These are phyloP conservation scores for Bathynomus jamesi DNA, from an alignment of 1,140 invertebrate genomes.

Conservation along the genomic window DNA sequence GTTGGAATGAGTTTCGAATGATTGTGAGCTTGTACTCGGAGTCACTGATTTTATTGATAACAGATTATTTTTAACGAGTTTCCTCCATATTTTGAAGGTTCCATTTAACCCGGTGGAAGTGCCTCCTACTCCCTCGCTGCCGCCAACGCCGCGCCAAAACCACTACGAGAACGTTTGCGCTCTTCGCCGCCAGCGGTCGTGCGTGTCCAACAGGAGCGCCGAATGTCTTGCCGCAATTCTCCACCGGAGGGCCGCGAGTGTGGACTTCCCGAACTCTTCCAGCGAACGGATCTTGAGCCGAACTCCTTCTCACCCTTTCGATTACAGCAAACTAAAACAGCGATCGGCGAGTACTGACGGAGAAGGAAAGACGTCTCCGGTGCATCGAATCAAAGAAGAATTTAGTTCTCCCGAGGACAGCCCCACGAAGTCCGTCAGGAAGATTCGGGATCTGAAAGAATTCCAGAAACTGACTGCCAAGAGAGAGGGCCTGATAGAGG, in stretches of 20 bases:
- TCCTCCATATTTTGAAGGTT: no score
- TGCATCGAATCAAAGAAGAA: slow-evolving; percentile 21
- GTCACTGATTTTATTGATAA: no score
- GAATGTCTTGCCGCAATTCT: slow-evolving; percentile 27
- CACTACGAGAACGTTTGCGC: slow-evolving; percentile 34
- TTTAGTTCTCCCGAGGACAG: slow-evolving; percentile 21
- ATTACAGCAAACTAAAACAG: no score
- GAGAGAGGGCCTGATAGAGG: slow-evolving; percentile 19
- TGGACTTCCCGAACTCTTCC: slow-evolving; percentile 4
- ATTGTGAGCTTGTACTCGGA: no score
- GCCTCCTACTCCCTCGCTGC: slow-evolving; percentile 4
- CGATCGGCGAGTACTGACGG: background rate
- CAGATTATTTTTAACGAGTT: no score
- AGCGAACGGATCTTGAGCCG: background rate
- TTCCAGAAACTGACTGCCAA: slow-evolving; percentile 37
- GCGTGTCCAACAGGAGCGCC: slow-evolving; percentile 28
- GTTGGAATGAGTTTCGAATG: no score
- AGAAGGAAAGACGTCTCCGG: background rate
- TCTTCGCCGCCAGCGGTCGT: slow-evolving; percentile 27
- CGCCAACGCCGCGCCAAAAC: slow-evolving; percentile 23
- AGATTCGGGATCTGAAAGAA: slow-evolving; percentile 41
- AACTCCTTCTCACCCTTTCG: background rate
- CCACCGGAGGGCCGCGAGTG: slow-evolving; percentile 23
- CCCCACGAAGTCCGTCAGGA: slow-evolving; percentile 22
- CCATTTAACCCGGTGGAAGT: slow-evolving; percentile 28